Conservation (phyloP, 2,113 vertebrate species). For the Tragelaphus imberbis region DNA sequence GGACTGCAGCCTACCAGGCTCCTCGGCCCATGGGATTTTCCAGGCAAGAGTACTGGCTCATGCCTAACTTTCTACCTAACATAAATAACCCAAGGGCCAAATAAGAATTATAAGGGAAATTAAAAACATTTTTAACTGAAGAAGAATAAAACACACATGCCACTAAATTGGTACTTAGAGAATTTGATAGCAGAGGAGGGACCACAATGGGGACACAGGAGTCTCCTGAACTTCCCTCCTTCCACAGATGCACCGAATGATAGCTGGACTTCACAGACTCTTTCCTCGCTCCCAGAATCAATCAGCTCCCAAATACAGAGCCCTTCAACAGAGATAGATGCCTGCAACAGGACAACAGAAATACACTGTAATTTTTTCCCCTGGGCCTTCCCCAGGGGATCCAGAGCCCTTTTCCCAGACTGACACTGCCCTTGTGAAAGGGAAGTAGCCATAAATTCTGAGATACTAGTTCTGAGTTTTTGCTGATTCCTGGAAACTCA, state of each 20-base stretch:
- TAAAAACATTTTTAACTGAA: neutral
- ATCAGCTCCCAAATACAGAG: neutral
- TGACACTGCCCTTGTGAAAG: neutral
- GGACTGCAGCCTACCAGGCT: too few species aligned
- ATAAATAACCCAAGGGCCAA: neutral
- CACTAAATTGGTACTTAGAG: neutral
- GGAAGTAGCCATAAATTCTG: neutral
- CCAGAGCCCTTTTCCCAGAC: neutral
- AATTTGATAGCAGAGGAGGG: neutral
- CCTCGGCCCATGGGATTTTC: too few species aligned
- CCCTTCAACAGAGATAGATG: neutral
- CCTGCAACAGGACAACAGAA: neutral
- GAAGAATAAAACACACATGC: slow-evolving; percentile 14
- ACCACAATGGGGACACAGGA: neutral
- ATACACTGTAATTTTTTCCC: neutral
- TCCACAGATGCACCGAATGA: neutral
- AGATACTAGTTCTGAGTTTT: neutral
- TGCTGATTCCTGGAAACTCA: neutral
- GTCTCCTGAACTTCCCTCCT: neutral
- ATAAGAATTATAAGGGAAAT: neutral
- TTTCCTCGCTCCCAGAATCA: neutral
- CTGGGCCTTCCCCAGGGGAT: neutral
- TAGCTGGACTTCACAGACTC: neutral
- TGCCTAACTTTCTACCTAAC: neutral
- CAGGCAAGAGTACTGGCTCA: too few species aligned